These are phyloP conservation scores for Atta texana DNA, from an alignment of 1,140 invertebrate species.

Conservation along the genomic window DNA sequence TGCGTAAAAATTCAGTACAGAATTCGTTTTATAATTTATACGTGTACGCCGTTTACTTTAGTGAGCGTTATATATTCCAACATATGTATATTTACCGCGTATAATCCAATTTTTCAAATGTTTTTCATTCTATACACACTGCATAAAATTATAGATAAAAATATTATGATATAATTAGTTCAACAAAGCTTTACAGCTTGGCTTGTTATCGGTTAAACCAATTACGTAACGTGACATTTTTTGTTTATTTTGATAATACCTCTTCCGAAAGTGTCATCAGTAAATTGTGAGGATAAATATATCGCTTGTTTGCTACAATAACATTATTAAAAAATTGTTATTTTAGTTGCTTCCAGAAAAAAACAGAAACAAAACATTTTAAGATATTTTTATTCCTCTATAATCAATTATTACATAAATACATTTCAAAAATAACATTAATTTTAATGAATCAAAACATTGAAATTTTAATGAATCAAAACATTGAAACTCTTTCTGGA, in stretches of 20 bases:
- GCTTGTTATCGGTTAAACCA: background rate
- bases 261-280: background rate
- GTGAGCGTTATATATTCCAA: background rate
- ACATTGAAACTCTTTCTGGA: no score
- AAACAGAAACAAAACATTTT: no score
- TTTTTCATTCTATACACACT: background rate
- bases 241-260: background rate
- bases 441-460: no score
- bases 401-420: no score
- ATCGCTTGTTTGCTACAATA: background rate
- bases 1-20: background rate
- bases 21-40: conserved; percentile 4
- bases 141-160: background rate
- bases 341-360: no score
- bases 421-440: no score
- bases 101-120: conserved; percentile 4
- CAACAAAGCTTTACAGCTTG: background rate
- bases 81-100: background rate
- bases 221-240: background rate
- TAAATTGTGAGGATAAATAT: background rate
- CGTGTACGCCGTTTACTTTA: background rate
- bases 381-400: no score
- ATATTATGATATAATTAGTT: background rate
- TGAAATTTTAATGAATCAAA: no score
- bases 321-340: no score